These are phyloP conservation scores for Aphelenchoides besseyi DNA, from an alignment of 1,140 invertebrate genomes.

Conservation along the genomic window DNA sequence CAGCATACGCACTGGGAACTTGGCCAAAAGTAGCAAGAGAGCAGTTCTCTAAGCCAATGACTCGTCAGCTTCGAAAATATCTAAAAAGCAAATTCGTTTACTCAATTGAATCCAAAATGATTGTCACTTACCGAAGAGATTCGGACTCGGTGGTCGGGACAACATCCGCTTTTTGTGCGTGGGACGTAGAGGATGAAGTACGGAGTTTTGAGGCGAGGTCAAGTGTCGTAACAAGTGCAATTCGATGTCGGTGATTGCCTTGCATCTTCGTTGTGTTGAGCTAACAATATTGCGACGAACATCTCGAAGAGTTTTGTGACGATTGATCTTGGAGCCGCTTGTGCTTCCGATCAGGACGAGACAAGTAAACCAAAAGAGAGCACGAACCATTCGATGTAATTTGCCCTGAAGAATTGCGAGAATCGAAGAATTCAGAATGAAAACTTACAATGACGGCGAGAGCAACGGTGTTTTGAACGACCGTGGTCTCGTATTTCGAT, in stretches of 20 bases:
- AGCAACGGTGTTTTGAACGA: conserved; percentile 41
- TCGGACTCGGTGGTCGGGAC: conserved; percentile 49
- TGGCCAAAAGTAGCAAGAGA: not conserved
- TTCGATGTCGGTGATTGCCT: conserved; percentile 43
- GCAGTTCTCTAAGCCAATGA: not conserved
- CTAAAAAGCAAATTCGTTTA: no score
- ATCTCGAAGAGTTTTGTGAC: conserved; percentile 43
- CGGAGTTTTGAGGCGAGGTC: conserved; percentile 50
- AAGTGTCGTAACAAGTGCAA: conserved; percentile 54
- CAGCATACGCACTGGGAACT: not conserved
- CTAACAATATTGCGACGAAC: conserved; percentile 43
- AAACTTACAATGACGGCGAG: conserved; percentile 23
- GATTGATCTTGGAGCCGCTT: not conserved
- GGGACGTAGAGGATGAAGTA: conserved; percentile 36
- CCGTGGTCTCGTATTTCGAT: conserved; percentile 8
- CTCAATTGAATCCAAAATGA: no score
- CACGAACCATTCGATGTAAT: conserved; percentile 48
- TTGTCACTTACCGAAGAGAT: no score
- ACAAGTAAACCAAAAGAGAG: conserved; percentile 54
- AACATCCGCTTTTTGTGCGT: conserved; percentile 49
- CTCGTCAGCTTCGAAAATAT: conserved; percentile 49
- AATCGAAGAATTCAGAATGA: not conserved
- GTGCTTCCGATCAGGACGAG: conserved; percentile 33
- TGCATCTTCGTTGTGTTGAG: conserved; percentile 33
- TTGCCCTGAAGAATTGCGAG: conserved; percentile 34